Conservation (phyloP, 92 coral and sea anemone species). For the Epizoanthus illoricatus region DNA sequence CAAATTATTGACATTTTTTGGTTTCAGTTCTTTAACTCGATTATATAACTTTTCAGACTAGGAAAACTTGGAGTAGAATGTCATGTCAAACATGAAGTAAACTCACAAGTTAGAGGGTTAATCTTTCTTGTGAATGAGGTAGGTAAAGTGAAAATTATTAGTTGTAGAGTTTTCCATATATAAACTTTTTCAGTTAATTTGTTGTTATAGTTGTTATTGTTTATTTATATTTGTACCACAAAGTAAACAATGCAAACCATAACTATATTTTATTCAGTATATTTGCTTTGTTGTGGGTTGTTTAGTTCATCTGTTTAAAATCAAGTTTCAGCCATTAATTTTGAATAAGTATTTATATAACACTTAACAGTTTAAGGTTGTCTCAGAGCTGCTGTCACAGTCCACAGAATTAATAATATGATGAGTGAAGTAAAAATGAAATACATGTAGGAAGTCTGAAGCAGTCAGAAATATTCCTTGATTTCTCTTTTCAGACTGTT, state of each 20-base stretch:
- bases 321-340: background rate
- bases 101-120: slow-evolving; percentile 69
- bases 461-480: too few relatives aligned
- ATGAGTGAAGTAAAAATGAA: too few relatives aligned
- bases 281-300: slow-evolving; percentile 11
- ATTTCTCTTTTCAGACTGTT: too few relatives aligned
- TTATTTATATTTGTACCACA: background rate
- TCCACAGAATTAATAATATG: too few relatives aligned
- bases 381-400: too few relatives aligned
- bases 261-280: background rate
- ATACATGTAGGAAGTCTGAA: too few relatives aligned
- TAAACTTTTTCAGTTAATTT: background rate
- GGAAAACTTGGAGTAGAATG: slow-evolving; percentile 91
- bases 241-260: background rate
- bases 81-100: slow-evolving; percentile 81
- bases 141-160: slow-evolving; percentile 58
- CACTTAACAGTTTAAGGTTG: too few relatives aligned
- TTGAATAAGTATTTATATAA: too few relatives aligned
- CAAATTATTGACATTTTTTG: background rate
- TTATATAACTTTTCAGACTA: slow-evolving; percentile 51
- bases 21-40: slow-evolving; percentile 47
- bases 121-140: slow-evolving; percentile 92
- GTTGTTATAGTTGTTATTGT: background rate
- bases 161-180: background rate
- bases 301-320: background rate